A percentile compares a stretch with the other conserved stretches of the same genome.
Conservation (phyloP, 2,888 invertebrate genomes). For the Protophormia terraenovae region DNA sequence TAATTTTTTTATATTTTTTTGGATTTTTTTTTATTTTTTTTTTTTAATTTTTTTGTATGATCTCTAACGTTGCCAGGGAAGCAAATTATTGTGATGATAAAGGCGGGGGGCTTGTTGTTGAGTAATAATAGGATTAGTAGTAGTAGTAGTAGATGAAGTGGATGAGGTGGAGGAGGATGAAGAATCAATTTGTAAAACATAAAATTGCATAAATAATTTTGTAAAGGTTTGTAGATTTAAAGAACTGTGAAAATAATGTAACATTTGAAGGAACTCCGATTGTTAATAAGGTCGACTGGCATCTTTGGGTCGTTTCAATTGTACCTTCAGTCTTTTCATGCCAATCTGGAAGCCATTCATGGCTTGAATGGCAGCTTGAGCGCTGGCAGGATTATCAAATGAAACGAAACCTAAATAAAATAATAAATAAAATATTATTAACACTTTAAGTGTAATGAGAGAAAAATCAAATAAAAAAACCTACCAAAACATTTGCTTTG, state of each 20-base stretch:
- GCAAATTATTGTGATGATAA: conserved; percentile 66
- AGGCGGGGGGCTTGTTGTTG: conserved; percentile 64
- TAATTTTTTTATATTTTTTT: conserved; percentile 53
- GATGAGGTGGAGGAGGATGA: conserved; percentile 20
- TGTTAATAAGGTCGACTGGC: conserved; percentile 98
- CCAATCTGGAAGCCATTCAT: conserved; percentile 99
- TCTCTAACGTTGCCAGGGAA: conserved; percentile 67
- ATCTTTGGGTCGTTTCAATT: conserved; percentile 99
- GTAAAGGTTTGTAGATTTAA: conserved; percentile 66
- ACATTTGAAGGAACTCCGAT: conserved; percentile 82
- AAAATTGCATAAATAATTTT: conserved; percentile 66
- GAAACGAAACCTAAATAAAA: conserved; percentile 94
- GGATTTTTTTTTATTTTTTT: conserved; percentile 62
- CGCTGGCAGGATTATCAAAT: conserved; percentile 99
- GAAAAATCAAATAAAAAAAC: too few species aligned
- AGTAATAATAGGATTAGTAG: conserved; percentile 48
- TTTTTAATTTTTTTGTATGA: conserved; percentile 21
- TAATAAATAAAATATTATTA: neutral
- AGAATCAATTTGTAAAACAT: conserved; percentile 67
- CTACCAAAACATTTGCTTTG: conserved; percentile 99
- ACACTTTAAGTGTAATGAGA: too few species aligned
- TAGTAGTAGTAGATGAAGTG: conserved; percentile 14
- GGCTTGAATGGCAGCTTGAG: conserved; percentile 99
- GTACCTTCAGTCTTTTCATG: conserved; percentile 99
- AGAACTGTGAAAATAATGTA: conserved; percentile 72